Evolutionary conservation across 2,113 vertebrate species (phyloP), one percentile per base, ranked within the genome.

Genomic region (Coturnix japonica): DNA sequence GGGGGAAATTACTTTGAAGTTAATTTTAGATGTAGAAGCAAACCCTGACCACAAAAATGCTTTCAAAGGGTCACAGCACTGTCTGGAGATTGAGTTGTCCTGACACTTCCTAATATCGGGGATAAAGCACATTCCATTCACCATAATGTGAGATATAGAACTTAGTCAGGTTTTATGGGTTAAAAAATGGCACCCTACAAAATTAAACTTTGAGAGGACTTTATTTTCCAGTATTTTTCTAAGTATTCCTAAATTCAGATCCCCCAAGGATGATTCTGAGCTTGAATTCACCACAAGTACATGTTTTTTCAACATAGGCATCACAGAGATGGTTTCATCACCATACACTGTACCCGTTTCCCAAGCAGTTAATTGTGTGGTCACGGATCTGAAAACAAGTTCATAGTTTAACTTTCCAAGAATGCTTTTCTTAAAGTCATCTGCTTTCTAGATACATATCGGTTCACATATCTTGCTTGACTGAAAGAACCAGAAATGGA

Each of bases 11-110:
- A 6, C 75, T 95, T 95, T 95, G 91, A 93, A 95, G 47, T 64
- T 85, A 64, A 74, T 91, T 95, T 95, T 69, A 76, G 59, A 56
- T 7, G 6, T 66, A 54, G 77, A 69, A 88, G 65, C 47, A 95
- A 95, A 83, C 35, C 22, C 65, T 90, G 80, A 83, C 80, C 85
- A 39, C 85, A 94, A 84, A 92, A 94, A 90, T 86, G 61, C 73
- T 95, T 95, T 90, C 88, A 93, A 35, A 88, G 61, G 21, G 76
- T 83, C 82, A 72, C 53, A 93, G 31, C 31, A 59, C 56, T 90
- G 69, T 87, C 74, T 76, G 66, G 39, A 92, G 57, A 72, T 54
- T 35, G 66, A 89, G 54, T 26, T 92, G 44, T 82, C 67, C 73
- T 90, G 77, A 69, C 23, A 49, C 56, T 83, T 88, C 61, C 47